Evolutionary conservation across 2,797 vertebrate genomes (phyloP), one percentile per base, ranked within the genome.

Genomic region (Capromys pilorides): DNA sequence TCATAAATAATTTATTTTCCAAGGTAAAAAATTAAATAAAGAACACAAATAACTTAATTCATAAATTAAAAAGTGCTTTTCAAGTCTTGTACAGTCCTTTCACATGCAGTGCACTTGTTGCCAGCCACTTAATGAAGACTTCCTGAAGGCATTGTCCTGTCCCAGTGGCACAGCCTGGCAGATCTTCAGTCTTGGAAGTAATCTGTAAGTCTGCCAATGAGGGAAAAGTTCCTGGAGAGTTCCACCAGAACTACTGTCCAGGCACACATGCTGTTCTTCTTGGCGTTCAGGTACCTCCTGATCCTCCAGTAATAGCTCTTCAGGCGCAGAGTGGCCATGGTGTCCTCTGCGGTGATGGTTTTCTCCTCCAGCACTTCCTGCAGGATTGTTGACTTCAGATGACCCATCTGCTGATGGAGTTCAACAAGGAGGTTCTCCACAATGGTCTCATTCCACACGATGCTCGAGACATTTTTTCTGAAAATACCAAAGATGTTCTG

Each of bases 211-310:
- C 49, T 93, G 16, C 51, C 86, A 36, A 98, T 95, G 91, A 97
- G 0, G 8, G 86, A 77, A 92, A 98, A 97, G 95, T 98, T 98
- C 89, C 2, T 97, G 61, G 92, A 88, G 16, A 97, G 91, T 96
- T 98, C 97, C 59, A 13, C 89, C 13, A n/a, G 96, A 80, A 98
- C 97, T 19, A 97, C 75, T 57, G 94, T 97, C 98, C 98, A 98
- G 93, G 98, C 98, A 83, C 98, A 98, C n/a, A 41, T n/a, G 82
- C 96, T 96, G 1, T 97, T 96, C 13, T 89, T 2, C 26, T 96
- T 97, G 67, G 86, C 86, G 88, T 91, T 49, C 77, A 98, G 96
- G 92, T 97, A 98, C 75, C 7, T 73, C 24, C 71, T 5, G 4
- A 98, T 93, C 77, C 93, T 97, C 28, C 16, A 1, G 83, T 98